Evolutionary conservation across 1,140 invertebrate genomes (phyloP), one percentile per base, ranked within the genome.

Genomic region (Caenorhabditis elegans): DNA sequence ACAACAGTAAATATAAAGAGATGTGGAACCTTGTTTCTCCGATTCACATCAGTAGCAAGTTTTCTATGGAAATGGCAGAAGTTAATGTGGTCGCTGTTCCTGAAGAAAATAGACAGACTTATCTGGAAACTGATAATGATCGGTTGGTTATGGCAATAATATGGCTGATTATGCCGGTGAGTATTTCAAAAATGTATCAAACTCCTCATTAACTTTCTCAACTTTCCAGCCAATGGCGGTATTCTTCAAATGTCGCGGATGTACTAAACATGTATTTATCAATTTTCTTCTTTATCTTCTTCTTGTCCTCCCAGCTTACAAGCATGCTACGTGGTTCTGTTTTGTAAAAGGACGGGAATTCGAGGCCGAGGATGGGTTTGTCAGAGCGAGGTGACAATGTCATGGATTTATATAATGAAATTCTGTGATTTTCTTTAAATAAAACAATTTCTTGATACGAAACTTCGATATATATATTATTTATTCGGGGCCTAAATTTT

Each of bases 311-410:
- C 53, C 53, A 13, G 53, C 53, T 17, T 60, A 60, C 28, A 60
- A 60, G n/a, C 53, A 60, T 60, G 53, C 53, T 28, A 60, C 53
- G 53, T 60, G 53, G 53, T 60, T 60, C n/a, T 60, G 53, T 60
- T 60, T 60, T 34, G 53, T 60, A 4, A 60, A 60, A 34, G 53
- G 53, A 34, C 13, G 53, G 34, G 53, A 60, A 22, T 13, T 17
- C n/a, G 53, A 60, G 34, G 53, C 53, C 19, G 53, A 60, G 15
- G 6, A 60, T 60, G 53, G 53, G 13, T 60, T 60, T 15, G 53
- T 60, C 3, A 31, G 28, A 60, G 47, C n/a, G 13, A 17, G 47
- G n/a, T 49, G n/a, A n/a, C n/a, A n/a, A n/a, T n/a, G n/a, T n/a
- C n/a, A n/a, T n/a, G n/a, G n/a, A n/a, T n/a, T n/a, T n/a, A n/a